Base-by-base conservation (phyloP, 2,888 invertebrate species). In the Drosophila maculinotata region DNA sequence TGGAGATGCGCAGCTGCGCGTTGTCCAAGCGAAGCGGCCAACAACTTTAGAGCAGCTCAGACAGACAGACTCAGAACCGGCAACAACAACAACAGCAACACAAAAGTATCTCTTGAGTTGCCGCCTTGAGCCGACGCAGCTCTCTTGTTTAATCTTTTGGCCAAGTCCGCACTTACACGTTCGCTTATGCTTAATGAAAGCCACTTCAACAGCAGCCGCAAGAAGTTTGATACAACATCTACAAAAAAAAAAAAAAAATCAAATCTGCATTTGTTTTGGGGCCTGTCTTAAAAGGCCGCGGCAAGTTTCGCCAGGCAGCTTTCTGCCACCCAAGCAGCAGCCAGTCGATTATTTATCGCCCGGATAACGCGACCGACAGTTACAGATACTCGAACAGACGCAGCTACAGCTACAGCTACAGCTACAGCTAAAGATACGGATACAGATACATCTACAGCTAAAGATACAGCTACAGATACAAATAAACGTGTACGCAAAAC, bases 1-100 rank as follows among this genome's bases (percentile, higher is more conserved):
- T 64, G 15, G 57, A 57, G 74, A 75, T 75, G 74, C 75, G 69
- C 74, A 74, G 77, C 66, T 72, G 72, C 66, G 71, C 45, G 45
- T 45, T 45, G 45, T 56, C 36, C 56, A n/a, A 44, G 35, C 14
- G 30, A 48, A 47, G 54, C 67, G 42, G 30, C 33, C 35, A 53
- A 33, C 51, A 49, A 64, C 49, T 62, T 44, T n/a, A n/a, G 63
- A 52, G 48, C 33, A n/a, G n/a, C 38, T 8, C 35, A 30, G 28
- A 30, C 65, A 54, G 62, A 65, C 65, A 35, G 35, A 49, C 62
- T 41, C 36, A 48, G 26, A 44, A 44, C 28, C 31, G 68, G 49
- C 31, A 41, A 28, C 52, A 36, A 36, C 36, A 38, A 39, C 41
- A 23, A 47, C 12, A 52, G 25, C 2, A 45, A 42, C 30, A 53